These are phyloP conservation scores for Phymastichus coffea DNA, from an alignment of 1,140 invertebrate species.

Conservation along the genomic window DNA sequence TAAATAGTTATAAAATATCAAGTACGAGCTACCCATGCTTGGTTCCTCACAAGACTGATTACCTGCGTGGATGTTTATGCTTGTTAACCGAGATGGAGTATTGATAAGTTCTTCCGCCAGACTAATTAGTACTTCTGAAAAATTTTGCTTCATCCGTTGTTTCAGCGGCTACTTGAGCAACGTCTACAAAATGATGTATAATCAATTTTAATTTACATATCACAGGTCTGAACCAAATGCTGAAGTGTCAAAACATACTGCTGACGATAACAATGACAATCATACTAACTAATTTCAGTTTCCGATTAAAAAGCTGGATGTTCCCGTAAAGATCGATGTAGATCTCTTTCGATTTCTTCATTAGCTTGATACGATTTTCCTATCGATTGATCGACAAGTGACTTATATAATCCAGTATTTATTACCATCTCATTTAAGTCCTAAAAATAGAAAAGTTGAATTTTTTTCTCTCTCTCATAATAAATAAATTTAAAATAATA, in stretches of 20 bases:
- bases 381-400: conserved; percentile 77
- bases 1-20: too few species aligned
- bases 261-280: too few species aligned
- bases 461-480: too few species aligned
- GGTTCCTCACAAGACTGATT: conserved; percentile 59
- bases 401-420: conserved; percentile 84
- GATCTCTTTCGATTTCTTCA: conserved; percentile 97
- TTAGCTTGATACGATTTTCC: conserved; percentile 78
- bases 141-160: conserved; percentile 72
- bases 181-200: conserved; percentile 45
- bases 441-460: conserved; percentile 58
- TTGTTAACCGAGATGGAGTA: conserved; percentile 51
- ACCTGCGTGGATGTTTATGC: conserved; percentile 48
- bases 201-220: conserved; percentile 67
- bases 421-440: conserved; percentile 80
- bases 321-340: conserved; percentile 96
- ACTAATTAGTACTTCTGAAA: conserved; percentile 50
- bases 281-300: conserved; percentile 79
- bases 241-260: conserved; percentile 87
- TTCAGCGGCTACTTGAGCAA: conserved; percentile 83
- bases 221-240: conserved; percentile 97
- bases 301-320: conserved; percentile 95
- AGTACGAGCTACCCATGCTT: conserved; percentile 64
- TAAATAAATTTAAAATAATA: not conserved
- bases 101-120: conserved; percentile 34